These are phyloP conservation scores for Dicyrtomina minuta DNA, from an alignment of 2,888 invertebrate genomes.

Conservation along the genomic window DNA sequence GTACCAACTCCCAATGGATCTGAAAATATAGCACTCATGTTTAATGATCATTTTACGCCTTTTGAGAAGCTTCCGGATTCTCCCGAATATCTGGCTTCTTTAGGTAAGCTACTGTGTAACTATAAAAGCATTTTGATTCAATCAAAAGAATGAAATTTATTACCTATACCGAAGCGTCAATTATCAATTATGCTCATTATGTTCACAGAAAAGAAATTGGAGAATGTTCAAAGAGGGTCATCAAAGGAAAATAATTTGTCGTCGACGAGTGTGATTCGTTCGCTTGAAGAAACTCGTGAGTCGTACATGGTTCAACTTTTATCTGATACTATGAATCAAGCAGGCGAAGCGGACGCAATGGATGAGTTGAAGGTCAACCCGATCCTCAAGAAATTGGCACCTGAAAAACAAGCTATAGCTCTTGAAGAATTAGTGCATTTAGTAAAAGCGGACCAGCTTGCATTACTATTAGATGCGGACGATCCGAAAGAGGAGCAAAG, in stretches of 20 bases:
- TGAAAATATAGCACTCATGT: conserved; percentile 15
- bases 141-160: too few relatives aligned
- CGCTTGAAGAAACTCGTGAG: conserved; percentile 63
- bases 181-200: too few relatives aligned
- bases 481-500: not conserved
- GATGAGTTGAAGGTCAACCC: conserved; percentile 57
- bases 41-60: conserved; percentile 53
- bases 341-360: conserved; percentile 33
- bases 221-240: conserved; percentile 49
- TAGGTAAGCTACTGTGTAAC: too few relatives aligned
- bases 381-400: conserved; percentile 57
- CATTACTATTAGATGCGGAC: conserved; percentile 53
- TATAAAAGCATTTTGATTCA: too few relatives aligned
- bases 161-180: too few relatives aligned
- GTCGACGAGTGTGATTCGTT: conserved; percentile 62
- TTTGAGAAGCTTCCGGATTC: conserved; percentile 62
- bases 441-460: conserved; percentile 59
- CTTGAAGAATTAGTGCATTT: conserved; percentile 60
- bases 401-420: conserved; percentile 58
- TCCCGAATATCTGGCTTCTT: conserved; percentile 66
- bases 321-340: conserved; percentile 56
- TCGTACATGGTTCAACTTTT: conserved; percentile 66
- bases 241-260: conserved; percentile 42
- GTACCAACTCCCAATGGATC: too few relatives aligned
- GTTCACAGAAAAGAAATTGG: conserved; percentile 57